Percentiles rank a stretch among this genome's conserved stretches.
phyloP scores from a whole-genome alignment of 92 coral and sea anemone species.

The Zoanthus sansibaricus region DNA sequence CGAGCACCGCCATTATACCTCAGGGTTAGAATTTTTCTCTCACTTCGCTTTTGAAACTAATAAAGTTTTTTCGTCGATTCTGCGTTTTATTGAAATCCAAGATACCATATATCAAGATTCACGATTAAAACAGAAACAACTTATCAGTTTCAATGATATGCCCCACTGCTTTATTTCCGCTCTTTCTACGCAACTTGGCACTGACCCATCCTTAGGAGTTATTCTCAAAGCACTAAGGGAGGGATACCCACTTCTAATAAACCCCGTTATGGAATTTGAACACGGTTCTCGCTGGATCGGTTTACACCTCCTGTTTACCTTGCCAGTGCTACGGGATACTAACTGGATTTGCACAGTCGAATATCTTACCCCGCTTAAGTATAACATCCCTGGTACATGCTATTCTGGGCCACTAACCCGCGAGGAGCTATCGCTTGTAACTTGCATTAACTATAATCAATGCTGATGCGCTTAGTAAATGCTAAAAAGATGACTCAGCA shows the following conservation, averaged over 20 bases:
- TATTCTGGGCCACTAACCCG: constrained; percentile 17
- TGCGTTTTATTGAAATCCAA: constrained; percentile 51
- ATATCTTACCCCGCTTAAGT: neutral
- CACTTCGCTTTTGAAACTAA: constrained; percentile 43
- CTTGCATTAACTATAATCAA: neutral
- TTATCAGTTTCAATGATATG: constrained; percentile 40
- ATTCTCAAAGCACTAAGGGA: constrained; percentile 23
- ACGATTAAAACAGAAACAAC: constrained; percentile 7
- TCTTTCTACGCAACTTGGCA: neutral
- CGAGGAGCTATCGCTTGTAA: neutral
- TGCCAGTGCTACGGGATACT: neutral
- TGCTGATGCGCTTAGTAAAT: too few species aligned
- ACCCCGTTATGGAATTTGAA: constrained; percentile 6
- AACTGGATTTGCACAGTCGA: neutral
- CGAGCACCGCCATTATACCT: constrained; percentile 38
- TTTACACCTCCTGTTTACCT: neutral
- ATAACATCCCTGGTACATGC: neutral
- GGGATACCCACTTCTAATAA: neutral
- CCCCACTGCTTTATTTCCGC: constrained; percentile 43
- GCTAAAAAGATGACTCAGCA: neutral
- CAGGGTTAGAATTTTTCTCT: constrained; percentile 27
- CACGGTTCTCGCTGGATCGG: neutral
- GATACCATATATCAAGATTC: constrained; percentile 41
- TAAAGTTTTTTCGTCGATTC: constrained; percentile 40
- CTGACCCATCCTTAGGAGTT: neutral